A percentile compares a stretch with the other conserved stretches of the same genome.
Conservation (phyloP, 2,113 vertebrate species). For the Chiloscyllium plagiosum region DNA sequence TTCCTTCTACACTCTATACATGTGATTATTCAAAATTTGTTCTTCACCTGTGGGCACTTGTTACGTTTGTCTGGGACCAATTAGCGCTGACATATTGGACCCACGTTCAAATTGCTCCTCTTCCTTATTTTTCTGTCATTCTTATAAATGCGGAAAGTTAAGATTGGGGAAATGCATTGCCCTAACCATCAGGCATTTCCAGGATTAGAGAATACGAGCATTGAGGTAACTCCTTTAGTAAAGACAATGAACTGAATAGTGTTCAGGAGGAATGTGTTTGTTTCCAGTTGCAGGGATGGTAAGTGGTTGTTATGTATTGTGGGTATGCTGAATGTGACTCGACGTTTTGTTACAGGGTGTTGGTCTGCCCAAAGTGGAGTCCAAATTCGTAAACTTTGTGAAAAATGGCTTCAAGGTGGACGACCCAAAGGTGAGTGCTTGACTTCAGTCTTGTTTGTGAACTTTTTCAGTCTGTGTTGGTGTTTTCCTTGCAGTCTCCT, state of each 20-base stretch:
- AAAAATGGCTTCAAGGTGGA: constrained; percentile 16
- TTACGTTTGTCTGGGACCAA: neutral
- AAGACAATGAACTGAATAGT: neutral
- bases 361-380: neutral
- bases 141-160: neutral
- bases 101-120: neutral
- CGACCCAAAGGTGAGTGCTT: neutral
- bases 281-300: too few species aligned
- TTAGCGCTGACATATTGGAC: too few species aligned
- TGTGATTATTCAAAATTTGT: neutral
- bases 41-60: neutral
- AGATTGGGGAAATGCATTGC: neutral
- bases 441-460: neutral
- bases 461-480: neutral
- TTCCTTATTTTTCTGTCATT: too few species aligned
- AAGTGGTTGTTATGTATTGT: neutral
- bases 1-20: neutral
- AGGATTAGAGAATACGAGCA: neutral
- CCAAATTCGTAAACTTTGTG: neutral
- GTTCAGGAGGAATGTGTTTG: neutral
- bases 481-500: neutral
- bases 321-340: neutral
- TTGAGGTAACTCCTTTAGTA: neutral
- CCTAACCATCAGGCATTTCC: neutral
- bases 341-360: neutral